phyloP scores from a whole-genome alignment of 2,888 invertebrate genomes.

The Sceliomorpha sp. region DNA sequence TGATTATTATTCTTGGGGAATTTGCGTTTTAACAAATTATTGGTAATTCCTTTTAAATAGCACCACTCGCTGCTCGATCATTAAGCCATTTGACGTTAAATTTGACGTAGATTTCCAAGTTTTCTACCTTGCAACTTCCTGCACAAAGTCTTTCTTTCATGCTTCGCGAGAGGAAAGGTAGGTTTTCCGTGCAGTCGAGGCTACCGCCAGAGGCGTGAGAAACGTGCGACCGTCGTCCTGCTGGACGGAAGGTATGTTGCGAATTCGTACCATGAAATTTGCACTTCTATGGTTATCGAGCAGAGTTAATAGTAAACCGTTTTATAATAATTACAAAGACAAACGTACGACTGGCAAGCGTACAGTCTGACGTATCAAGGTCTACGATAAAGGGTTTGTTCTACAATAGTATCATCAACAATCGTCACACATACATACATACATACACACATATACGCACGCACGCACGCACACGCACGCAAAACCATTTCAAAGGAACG shows the following conservation, averaged over 20 bases:
- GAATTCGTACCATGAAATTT: slow-evolving; percentile 46
- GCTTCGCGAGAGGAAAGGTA: slow-evolving; percentile 35
- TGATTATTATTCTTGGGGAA: too few species aligned
- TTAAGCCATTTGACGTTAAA: slow-evolving; percentile 3
- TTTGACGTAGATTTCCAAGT: slow-evolving; percentile 3
- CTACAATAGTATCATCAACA: too few species aligned
- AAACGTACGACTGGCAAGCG: too few species aligned
- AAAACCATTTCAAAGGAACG: not conserved
- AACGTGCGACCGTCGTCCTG: slow-evolving; percentile 59
- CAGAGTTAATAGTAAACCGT: not conserved
- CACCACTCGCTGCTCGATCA: not conserved
- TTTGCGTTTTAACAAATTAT: too few species aligned
- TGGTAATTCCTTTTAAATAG: too few species aligned
- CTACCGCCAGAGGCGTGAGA: slow-evolving; percentile 61
- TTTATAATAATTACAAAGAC: too few species aligned
- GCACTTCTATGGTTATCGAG: slow-evolving; percentile 25
- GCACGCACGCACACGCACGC: too few species aligned
- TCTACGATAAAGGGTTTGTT: too few species aligned
- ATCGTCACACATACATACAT: too few species aligned
- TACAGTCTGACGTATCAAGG: too few species aligned
- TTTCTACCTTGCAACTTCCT: slow-evolving; percentile 19
- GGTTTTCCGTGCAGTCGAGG: slow-evolving; percentile 35
- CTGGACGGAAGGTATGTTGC: slow-evolving; percentile 31
- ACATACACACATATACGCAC: too few species aligned
- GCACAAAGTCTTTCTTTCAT: slow-evolving; percentile 37